Conservation (phyloP, 2,113 vertebrate species). For the Rhinichthys klamathensis region DNA sequence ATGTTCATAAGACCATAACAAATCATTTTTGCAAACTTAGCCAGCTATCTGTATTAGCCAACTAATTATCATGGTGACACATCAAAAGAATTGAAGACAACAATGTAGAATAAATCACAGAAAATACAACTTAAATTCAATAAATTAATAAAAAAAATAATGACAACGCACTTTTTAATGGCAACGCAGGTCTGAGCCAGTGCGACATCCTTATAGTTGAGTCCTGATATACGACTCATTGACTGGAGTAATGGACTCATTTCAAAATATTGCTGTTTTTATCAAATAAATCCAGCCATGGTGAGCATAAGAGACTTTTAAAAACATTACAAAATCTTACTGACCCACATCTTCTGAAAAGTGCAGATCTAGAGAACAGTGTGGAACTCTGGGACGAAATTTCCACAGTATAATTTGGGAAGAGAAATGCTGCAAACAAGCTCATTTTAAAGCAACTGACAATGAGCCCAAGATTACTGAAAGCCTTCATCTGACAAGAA, state of each 20-base stretch:
- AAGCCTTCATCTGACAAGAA: constrained; percentile 3
- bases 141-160: background rate
- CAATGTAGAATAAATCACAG: background rate
- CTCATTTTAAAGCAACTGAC: background rate
- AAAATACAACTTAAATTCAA: background rate
- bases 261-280: background rate
- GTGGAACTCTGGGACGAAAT: background rate
- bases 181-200: background rate
- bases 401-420: background rate
- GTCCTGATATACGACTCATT: background rate
- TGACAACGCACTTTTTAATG: background rate
- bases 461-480: background rate
- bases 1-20: background rate
- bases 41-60: background rate
- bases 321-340: background rate
- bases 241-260: background rate
- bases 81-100: background rate
- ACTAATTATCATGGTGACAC: background rate
- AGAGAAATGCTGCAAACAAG: background rate
- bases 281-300: background rate
- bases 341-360: background rate
- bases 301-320: background rate
- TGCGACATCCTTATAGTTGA: background rate
- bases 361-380: too few relatives aligned
- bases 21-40: background rate